Evolutionary conservation across 2,797 vertebrate genomes (phyloP).

Genomic region (Manis pentadactyla): DNA sequence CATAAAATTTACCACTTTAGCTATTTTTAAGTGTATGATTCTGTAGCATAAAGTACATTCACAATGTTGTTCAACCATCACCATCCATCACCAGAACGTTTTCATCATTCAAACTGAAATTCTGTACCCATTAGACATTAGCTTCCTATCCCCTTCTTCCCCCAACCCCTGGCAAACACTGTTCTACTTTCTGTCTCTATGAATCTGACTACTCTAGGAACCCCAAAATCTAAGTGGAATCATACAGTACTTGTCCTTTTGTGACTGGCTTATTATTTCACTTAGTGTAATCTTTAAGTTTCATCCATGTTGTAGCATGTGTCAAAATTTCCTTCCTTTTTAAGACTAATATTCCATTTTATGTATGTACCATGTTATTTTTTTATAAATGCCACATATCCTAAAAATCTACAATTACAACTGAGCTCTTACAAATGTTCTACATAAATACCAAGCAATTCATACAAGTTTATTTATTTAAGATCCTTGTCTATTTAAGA

Average conservation of each 20-base stretch:
- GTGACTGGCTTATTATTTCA: slow-evolving; percentile 27
- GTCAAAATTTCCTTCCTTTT: slow-evolving; percentile 21
- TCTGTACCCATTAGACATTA: not conserved
- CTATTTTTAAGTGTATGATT: not conserved
- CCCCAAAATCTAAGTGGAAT: not conserved
- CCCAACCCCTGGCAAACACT: not conserved
- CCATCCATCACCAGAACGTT: not conserved
- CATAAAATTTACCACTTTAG: not conserved
- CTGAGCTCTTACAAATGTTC: slow-evolving; percentile 1
- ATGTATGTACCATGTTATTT: not conserved
- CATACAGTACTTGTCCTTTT: not conserved
- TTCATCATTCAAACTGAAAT: slow-evolving; percentile 45
- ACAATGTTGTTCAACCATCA: not conserved
- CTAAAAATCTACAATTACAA: slow-evolving; percentile 35
- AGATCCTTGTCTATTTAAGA: not conserved
- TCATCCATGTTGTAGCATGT: not conserved
- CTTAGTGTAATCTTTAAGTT: not conserved
- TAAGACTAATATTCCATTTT: not conserved
- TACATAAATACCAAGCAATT: not conserved
- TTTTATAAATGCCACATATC: slow-evolving; percentile 17
- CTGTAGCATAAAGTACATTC: not conserved
- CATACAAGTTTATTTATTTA: no score
- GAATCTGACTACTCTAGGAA: not conserved
- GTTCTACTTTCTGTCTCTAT: slow-evolving; percentile 1
- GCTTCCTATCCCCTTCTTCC: not conserved